A percentile compares a stretch with the other conserved stretches of the same genome.
Conservation (phyloP, 2,797 vertebrate genomes). For the Sardinella longiceps region DNA sequence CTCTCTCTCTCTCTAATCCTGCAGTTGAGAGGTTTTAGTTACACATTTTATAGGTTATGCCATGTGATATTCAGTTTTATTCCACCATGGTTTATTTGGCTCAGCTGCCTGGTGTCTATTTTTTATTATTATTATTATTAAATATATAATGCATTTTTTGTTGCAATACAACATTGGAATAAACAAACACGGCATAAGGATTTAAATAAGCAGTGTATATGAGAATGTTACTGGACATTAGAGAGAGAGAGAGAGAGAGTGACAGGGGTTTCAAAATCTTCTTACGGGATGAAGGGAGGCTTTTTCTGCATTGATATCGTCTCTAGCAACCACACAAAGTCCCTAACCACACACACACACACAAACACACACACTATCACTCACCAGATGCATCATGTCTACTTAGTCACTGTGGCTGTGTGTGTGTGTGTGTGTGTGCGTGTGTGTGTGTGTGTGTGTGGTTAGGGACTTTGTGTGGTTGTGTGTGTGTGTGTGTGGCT, state of each 20-base stretch:
- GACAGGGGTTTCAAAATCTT: slow-evolving; percentile 40
- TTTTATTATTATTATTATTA: background rate
- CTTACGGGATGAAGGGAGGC: slow-evolving; percentile 40
- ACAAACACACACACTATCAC: slow-evolving; percentile 29
- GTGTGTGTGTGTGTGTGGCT: slow-evolving; percentile 23
- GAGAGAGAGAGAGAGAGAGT: background rate
- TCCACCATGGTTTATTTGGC: background rate
- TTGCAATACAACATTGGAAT: background rate
- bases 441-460: too few relatives aligned
- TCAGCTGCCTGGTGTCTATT: background rate
- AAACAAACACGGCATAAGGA: background rate
- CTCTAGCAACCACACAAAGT: slow-evolving; percentile 26
- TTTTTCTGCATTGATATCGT: slow-evolving; percentile 41
- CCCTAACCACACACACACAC: slow-evolving; percentile 28
- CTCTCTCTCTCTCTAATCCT: slow-evolving; percentile 56
- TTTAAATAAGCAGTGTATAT: background rate
- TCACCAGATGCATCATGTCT: slow-evolving; percentile 33
- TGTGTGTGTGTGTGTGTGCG: too few relatives aligned
- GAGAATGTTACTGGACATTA: background rate
- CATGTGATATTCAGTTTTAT: background rate
- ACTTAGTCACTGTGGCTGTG: slow-evolving; percentile 37
- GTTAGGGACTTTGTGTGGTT: slow-evolving; percentile 18
- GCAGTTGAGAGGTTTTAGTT: slow-evolving; percentile 44
- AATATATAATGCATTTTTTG: slow-evolving; percentile 16
- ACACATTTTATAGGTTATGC: slow-evolving; percentile 37